Evolutionary conservation across 92 coral and sea anemone genomes (phyloP), one percentile per base, ranked within the genome.

Genomic region (Pocillopora meandrina): DNA sequence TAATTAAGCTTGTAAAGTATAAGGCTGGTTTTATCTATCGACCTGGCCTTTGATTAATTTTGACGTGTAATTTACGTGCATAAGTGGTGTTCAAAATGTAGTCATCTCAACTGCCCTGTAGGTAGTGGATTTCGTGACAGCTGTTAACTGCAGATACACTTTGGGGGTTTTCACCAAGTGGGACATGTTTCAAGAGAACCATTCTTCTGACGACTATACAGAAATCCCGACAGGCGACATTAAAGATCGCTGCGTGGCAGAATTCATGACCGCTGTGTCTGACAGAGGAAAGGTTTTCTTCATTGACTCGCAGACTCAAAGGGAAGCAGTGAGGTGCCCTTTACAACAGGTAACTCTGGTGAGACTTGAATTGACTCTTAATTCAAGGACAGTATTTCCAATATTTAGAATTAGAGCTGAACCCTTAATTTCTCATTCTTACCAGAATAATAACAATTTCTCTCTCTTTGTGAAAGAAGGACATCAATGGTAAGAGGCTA

Each of bases 81-180:
- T 42, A 7, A 42, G 8, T 7, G 52, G 8, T 42, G 4, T 42
- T 3, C 52, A 42, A 3, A 42, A 42, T 42, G 31, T 42, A 42
- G 52, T 42, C 52, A 42, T 42, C 52, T 23, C 49, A 75, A 21
- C 6, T 69, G 14, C n/a, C 59, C 52, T 3, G 4, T 42, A 81
- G 85, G 85, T 81, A 14, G 75, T 72, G 13, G 85, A 81, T 72
- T 69, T 81, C 11, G 85, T 81, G 59, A 81, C 56, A 66, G 65
- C 77, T 17, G 85, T 81, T 26, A 81, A 70, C 77, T 81, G 85
- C 55, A 56, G 67, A n/a, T 72, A 47, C 77, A 81, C 85, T 4
- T 68, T 81, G 16, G 85, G 76, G 6, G 85, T 33, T 33, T 81
- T 81, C 77, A 81, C 85, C 56, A 81, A 81, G 63, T 72, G 85